phyloP scores from a whole-genome alignment of 2,888 invertebrate species.

The Arctia plantaginis region DNA sequence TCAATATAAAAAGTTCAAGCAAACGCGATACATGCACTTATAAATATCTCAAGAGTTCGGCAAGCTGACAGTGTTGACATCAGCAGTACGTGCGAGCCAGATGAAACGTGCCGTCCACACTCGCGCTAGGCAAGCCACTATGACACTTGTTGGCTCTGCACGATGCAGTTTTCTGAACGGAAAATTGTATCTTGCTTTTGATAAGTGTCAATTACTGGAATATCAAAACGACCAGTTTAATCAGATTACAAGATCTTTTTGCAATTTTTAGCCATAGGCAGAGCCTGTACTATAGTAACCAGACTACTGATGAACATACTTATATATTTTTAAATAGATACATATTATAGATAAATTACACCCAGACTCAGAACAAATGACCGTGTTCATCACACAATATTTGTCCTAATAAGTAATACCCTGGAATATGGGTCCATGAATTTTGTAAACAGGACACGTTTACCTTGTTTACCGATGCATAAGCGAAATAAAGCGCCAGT shows the following conservation, averaged over 20 bases:
- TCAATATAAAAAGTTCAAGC: conserved; percentile 2
- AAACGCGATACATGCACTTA: conserved; percentile 20
- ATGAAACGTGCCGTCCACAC: conserved; percentile 47
- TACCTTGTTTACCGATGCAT: too few relatives aligned
- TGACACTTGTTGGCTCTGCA: conserved; percentile 50
- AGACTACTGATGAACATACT: too few relatives aligned
- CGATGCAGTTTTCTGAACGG: conserved; percentile 44
- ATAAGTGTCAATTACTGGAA: conserved; percentile 32
- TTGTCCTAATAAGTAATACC: too few relatives aligned
- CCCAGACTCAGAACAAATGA: too few relatives aligned
- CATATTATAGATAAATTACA: too few relatives aligned
- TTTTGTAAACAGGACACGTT: too few relatives aligned
- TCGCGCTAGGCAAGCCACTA: conserved; percentile 25
- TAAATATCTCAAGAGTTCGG: conserved; percentile 45
- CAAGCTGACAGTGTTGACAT: conserved; percentile 41
- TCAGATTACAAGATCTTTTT: neutral
- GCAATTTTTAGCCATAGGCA: neutral
- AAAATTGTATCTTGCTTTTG: conserved; percentile 40
- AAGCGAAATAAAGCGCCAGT: too few relatives aligned
- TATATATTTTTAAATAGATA: too few relatives aligned
- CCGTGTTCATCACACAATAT: too few relatives aligned
- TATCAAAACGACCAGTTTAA: neutral
- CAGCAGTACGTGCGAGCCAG: conserved; percentile 53
- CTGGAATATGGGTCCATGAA: too few relatives aligned
- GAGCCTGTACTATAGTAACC: too few relatives aligned